These are phyloP conservation scores for Andrena trimmerana DNA, from an alignment of 2,888 invertebrate species.

Conservation along the genomic window DNA sequence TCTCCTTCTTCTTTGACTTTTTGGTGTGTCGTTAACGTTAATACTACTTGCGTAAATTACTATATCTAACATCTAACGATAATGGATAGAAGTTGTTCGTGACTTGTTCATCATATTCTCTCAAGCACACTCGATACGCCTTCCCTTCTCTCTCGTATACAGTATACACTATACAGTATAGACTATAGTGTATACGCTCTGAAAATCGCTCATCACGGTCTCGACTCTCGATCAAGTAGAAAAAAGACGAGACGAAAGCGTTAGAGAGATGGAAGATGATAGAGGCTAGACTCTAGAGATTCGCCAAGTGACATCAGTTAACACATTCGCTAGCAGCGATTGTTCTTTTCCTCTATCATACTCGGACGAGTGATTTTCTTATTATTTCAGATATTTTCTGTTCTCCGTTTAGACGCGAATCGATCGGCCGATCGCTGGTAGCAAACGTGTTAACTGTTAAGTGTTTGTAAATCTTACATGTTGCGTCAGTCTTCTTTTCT, in stretches of 20 bases:
- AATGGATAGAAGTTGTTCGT: conserved; percentile 41
- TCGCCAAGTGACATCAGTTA: conserved; percentile 42
- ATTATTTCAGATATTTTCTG: not conserved
- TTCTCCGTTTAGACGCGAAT: not conserved
- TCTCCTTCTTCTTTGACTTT: conserved; percentile 29
- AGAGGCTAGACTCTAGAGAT: conserved; percentile 32
- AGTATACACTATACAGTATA: no score
- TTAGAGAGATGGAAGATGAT: conserved; percentile 37
- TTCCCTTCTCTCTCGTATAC: conserved; percentile 9
- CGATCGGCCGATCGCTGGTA: conserved; percentile 18
- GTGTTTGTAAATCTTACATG: conserved; percentile 53
- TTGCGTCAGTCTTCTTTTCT: conserved; percentile 69
- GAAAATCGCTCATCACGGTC: no score
- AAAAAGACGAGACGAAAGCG: not conserved
- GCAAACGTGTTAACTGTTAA: conserved; percentile 55
- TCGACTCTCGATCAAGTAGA: no score
- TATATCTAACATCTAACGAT: conserved; percentile 56
- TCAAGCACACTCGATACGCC: conserved; percentile 17
- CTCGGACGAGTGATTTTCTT: not conserved
- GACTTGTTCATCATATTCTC: conserved; percentile 5
- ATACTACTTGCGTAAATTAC: conserved; percentile 44
- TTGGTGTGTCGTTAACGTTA: conserved; percentile 32
- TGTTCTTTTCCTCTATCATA: not conserved
- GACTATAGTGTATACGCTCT: no score
- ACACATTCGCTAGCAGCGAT: conserved; percentile 39